A percentile compares a stretch with the other conserved stretches of the same genome.
Evolutionary conservation across 2,888 invertebrate genomes (phyloP).

Genomic region (Deroplatys truncata): DNA sequence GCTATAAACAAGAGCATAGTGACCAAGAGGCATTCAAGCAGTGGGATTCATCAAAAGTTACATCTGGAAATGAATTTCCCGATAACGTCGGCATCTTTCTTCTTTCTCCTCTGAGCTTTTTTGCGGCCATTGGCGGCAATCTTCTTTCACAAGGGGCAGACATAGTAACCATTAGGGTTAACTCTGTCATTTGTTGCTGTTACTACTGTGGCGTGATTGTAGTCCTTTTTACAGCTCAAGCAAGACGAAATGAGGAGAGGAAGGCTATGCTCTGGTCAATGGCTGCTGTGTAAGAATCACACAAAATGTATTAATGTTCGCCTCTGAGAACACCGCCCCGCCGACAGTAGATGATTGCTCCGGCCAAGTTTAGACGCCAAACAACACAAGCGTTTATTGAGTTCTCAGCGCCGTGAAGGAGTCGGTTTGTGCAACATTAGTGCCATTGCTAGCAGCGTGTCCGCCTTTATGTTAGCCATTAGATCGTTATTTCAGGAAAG

Average conservation of each 20-base stretch:
- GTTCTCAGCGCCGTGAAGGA: neutral
- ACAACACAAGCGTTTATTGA: neutral
- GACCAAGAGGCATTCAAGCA: neutral
- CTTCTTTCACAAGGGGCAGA: neutral
- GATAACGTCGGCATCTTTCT: slow-evolving; percentile 14
- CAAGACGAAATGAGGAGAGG: neutral
- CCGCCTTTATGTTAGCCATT: too few species aligned
- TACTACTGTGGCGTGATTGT: slow-evolving; percentile 13
- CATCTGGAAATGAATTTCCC: slow-evolving; percentile 14
- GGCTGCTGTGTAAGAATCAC: slow-evolving; percentile 1
- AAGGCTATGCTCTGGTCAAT: neutral
- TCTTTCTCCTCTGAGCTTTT: neutral
- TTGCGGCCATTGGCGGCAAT: neutral
- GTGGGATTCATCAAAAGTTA: slow-evolving; percentile 3
- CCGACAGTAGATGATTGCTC: neutral
- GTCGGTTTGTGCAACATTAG: neutral
- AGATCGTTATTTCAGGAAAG: too few species aligned
- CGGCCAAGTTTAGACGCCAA: neutral
- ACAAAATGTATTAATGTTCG: neutral
- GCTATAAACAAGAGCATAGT: neutral
- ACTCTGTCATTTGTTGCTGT: slow-evolving; percentile 5
- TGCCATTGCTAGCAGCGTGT: neutral
- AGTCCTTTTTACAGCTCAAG: neutral
- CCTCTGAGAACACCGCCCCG: neutral
- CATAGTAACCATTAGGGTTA: slow-evolving; percentile 5